Base-by-base conservation (phyloP, 2,888 invertebrate genomes). In the Netelia fuscicornis region DNA sequence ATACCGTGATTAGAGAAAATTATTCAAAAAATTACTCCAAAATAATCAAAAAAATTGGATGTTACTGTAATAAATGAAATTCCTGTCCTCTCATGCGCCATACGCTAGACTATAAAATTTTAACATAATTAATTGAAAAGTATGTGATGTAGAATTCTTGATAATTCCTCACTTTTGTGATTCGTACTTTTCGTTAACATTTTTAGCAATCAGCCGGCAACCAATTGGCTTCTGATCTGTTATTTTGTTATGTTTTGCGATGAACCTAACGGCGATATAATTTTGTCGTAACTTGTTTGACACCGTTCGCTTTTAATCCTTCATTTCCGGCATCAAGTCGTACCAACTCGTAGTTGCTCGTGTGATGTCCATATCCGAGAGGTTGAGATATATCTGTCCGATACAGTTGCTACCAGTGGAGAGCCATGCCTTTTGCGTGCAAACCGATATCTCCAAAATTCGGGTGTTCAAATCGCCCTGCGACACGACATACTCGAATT, bases 401-500 rank as follows among this genome's bases (percentile, higher is more conserved):
- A 98, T 96, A 67, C 97, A 95, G 44, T 98, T 97, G 93, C 97
- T 97, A 87, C 97, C 96, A n/a, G 96, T 96, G 68, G 95, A 96
- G 62, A 97, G 95, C 94, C 97, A 96, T 81, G 97, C 97, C 91
- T 98, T 98, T 92, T 98, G 98, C 17, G 98, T 97, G 90, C 98
- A 97, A 37, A 98, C 97, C 0, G 97, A 97, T 44, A 98, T 96
- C 94, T 98, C 98, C 82, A 98, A 94, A 80, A 97, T 96, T 17
- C 97, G 95, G 65, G 96, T 96, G 90, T 96, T 95, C 76, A 98
- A 94, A 92, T 98, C 98, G 1, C 96, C 96, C 88, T 96, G 96
- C 0, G 97, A 97, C 87, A 98, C 96, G 65, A 97, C 95, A 95
- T 98, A 98, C 93, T 98, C 98, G 92, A 98, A 98, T 88, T 97